Conservation (phyloP, 2,113 vertebrate species). For the Dasyprocta punctata region DNA sequence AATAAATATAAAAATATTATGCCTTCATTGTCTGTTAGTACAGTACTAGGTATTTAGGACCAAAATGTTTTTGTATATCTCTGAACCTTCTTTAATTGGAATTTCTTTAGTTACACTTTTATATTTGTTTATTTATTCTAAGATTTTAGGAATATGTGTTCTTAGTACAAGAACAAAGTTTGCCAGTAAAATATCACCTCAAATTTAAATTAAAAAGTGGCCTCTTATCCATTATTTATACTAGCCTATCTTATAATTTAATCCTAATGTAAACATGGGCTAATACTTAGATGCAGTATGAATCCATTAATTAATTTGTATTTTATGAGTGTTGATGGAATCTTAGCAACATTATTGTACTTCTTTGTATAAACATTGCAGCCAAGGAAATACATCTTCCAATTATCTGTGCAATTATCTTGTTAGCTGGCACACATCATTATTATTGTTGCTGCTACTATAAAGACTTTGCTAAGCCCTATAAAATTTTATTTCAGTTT, state of each 20-base stretch:
- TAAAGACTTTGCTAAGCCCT: slow-evolving; percentile 36
- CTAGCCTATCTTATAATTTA: slow-evolving; percentile 56
- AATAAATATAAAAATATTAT: not conserved
- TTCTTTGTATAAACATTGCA: slow-evolving; percentile 43
- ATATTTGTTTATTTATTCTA: slow-evolving; percentile 20
- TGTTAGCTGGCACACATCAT: slow-evolving; percentile 27
- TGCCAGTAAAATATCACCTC: not conserved
- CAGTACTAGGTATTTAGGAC: not conserved
- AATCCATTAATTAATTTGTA: slow-evolving; percentile 63
- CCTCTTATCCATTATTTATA: slow-evolving; percentile 11
- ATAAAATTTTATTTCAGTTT: slow-evolving; percentile 51
- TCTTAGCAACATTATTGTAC: slow-evolving; percentile 56
- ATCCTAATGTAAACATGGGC: slow-evolving; percentile 33
- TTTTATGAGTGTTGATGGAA: slow-evolving; percentile 41
- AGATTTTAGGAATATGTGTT: not conserved
- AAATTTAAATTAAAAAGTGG: slow-evolving; percentile 37
- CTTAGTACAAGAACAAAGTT: not conserved
- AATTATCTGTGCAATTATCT: slow-evolving; percentile 64
- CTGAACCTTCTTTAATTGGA: not conserved
- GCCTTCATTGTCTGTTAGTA: not conserved
- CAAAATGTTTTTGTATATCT: slow-evolving; percentile 31
- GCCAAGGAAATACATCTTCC: slow-evolving; percentile 56
- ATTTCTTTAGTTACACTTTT: slow-evolving; percentile 21
- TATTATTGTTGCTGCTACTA: not conserved
- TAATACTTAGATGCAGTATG: not conserved